Evolutionary conservation across 2,113 vertebrate species (phyloP), one percentile per base, ranked within the genome.

Genomic region (Sinocyclocheilus anophthalmus): DNA sequence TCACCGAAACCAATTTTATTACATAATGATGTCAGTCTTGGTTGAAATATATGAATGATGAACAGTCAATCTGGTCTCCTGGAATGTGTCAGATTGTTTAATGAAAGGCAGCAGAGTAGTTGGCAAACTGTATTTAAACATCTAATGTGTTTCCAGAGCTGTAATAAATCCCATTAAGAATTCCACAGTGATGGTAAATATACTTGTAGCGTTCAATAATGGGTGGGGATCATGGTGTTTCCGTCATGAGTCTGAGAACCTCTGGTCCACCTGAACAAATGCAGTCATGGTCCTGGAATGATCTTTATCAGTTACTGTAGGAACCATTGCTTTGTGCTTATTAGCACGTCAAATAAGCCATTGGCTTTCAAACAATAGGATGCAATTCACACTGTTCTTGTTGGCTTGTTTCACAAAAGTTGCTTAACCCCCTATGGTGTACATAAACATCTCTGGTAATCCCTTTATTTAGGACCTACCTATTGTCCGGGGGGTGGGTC

Each of bases 91-190:
- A 4, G 5, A 9, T 10, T 75, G 10, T 84, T 84, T 26, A 42
- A 75, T 57, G 26, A 75, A 75, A 53, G 11, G 33, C 61, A 78
- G 50, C 30, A 4, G 8, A 39, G 12, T 30, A 1, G 53, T 72
- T 24, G 42, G 57, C 14, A 42, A 63, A 57, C 26, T 48, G n/a
- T 70, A 20, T 61, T 84, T 72, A 50, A 22, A 48, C 48, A 87
- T 16, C 18, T 87, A 76, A 37, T 26, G 39, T 83, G 22, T 83
- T 73, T 75, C 12, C 22, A 72, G 57, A 61, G 59, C 72, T 63
- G 9, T 48, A 48, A 48, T 81, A 59, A 50, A 84, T 63, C 53
- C 55, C 72, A 55, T 77, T 65, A 73, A 42, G 55, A 75, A 87
- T 85, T 83, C 79, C 45, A 65, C 16, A 26, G 83, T 53, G 18